These are phyloP conservation scores for Haemorhous mexicanus DNA, from an alignment of 2,113 vertebrate genomes.

Conservation along the genomic window DNA sequence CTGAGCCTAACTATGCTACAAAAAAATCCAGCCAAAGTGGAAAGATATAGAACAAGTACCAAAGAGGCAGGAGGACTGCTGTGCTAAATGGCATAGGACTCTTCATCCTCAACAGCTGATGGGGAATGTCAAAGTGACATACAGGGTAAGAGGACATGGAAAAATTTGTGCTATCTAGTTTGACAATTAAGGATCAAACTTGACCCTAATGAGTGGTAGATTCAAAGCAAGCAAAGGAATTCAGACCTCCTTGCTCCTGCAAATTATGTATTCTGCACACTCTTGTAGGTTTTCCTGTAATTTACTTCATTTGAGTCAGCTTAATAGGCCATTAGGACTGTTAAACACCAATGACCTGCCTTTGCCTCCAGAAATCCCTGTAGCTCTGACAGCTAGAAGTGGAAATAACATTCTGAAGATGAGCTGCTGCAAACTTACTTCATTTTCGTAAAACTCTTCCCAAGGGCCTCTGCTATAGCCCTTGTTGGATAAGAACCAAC, in stretches of 20 bases:
- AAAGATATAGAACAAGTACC: not conserved
- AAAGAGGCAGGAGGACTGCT: not conserved
- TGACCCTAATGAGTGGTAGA: not conserved
- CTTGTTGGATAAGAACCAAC: not conserved
- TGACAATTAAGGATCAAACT: not conserved
- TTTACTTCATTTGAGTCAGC: not conserved
- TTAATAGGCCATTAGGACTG: not conserved
- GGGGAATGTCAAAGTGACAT: not conserved
- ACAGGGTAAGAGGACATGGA: fast-evolving
- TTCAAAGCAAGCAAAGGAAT: not conserved
- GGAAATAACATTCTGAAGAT: not conserved
- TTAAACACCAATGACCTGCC: not conserved
- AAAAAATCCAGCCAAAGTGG: not conserved
- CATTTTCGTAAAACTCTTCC: not conserved
- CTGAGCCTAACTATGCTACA: not conserved
- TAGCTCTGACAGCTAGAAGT: not conserved
- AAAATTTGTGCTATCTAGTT: not conserved
- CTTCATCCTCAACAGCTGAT: not conserved
- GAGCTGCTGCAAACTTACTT: not conserved
- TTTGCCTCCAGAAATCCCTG: not conserved
- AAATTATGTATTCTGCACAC: not conserved
- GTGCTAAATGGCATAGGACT: not conserved
- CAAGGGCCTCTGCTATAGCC: not conserved
- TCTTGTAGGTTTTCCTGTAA: not conserved
- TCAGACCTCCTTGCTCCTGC: not conserved